Conservation (phyloP, 1,140 invertebrate species). For the Drosophila ambigua region DNA sequence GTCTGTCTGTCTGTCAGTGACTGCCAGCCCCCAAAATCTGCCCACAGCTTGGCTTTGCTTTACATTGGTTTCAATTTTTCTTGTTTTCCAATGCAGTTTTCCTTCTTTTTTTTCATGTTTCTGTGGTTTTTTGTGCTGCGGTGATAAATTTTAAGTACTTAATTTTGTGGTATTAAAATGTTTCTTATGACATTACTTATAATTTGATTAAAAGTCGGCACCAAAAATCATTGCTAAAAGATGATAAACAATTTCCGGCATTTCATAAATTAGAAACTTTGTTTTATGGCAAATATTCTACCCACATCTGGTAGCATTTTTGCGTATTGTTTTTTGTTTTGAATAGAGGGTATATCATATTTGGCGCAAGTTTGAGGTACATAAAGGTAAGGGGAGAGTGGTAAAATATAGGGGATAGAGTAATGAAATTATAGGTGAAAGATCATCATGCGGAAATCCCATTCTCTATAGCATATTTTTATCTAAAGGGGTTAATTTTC, state of each 20-base stretch:
- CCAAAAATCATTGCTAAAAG: conserved; percentile 8
- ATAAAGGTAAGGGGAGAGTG: too few relatives aligned
- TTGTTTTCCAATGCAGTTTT: conserved; percentile 15
- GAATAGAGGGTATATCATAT: neutral
- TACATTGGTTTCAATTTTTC: conserved; percentile 4
- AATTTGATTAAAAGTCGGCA: conserved; percentile 65
- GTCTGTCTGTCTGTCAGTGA: conserved; percentile 48
- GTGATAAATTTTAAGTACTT: conserved; percentile 69
- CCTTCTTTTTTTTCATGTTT: conserved; percentile 13
- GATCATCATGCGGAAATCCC: too few relatives aligned
- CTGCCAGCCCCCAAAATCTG: conserved; percentile 64
- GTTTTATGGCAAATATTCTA: conserved; percentile 21
- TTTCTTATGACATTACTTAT: conserved; percentile 56
- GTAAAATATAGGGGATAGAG: too few relatives aligned
- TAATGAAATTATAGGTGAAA: too few relatives aligned
- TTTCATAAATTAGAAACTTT: conserved; percentile 40
- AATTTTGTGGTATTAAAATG: conserved; percentile 59
- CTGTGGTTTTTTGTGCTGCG: conserved; percentile 22
- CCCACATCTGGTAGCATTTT: conserved; percentile 16
- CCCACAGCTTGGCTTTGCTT: conserved; percentile 38
- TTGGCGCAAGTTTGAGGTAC: neutral
- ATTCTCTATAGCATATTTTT: too few relatives aligned
- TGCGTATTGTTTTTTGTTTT: neutral
- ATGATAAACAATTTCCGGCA: conserved; percentile 54
- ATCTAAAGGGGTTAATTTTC: too few relatives aligned